Percentiles rank a stretch among this genome's conserved stretches.
Evolutionary conservation across 2,888 invertebrate genomes (phyloP).

Genomic region (Hirtodrosophila cameraria): DNA sequence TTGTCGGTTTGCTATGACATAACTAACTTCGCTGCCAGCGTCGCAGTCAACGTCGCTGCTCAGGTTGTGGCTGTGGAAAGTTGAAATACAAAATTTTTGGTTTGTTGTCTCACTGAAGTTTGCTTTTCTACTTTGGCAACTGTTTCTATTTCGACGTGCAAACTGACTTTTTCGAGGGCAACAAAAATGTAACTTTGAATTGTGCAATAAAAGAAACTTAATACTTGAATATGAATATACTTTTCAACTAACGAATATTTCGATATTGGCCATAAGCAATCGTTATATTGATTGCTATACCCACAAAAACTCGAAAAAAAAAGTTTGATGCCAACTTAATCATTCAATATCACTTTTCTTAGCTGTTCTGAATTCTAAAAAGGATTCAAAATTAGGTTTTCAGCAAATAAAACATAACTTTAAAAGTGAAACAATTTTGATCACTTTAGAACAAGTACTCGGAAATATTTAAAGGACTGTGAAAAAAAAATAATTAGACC

Average conservation of each 20-base stretch:
- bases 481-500: too few relatives aligned
- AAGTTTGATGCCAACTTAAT: too few relatives aligned
- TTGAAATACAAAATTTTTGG: constrained; percentile 65
- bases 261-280: not conserved
- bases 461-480: too few relatives aligned
- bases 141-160: constrained; percentile 55
- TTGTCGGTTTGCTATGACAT: constrained; percentile 65
- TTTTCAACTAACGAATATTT: not conserved
- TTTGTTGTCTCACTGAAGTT: constrained; percentile 52
- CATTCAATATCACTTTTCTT: too few relatives aligned
- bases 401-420: too few relatives aligned
- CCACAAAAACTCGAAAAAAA: too few relatives aligned
- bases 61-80: constrained; percentile 64
- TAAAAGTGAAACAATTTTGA: too few relatives aligned
- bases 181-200: constrained; percentile 12
- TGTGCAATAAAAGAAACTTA: constrained; percentile 30
- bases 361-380: too few relatives aligned
- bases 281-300: too few relatives aligned
- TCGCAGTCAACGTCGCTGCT: constrained; percentile 5
- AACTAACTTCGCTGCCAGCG: constrained; percentile 52
- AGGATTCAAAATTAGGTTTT: too few relatives aligned
- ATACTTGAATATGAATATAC: constrained; percentile 17
- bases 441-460: too few relatives aligned
- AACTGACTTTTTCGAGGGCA: constrained; percentile 50
- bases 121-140: constrained; percentile 60